Evolutionary conservation across 1,140 invertebrate species (phyloP), one percentile per base, ranked within the genome.

Genomic region (Lordiphosa mommai): DNA sequence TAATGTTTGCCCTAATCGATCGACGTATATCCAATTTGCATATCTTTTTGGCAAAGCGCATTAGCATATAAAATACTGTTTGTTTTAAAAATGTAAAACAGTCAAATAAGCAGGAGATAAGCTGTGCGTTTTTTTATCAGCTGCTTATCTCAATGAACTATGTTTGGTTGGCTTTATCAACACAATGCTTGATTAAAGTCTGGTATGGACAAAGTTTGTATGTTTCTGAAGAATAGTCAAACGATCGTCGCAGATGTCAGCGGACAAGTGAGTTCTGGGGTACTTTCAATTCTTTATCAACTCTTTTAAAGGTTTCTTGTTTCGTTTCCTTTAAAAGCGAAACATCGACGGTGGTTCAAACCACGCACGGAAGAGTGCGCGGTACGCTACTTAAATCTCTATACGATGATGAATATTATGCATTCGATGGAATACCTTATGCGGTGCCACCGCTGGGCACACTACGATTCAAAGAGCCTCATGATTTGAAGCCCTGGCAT

Each of bases 381-480:
- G 88, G 88, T 8, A 30, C 17, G 1, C 29, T 67, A 4, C 30
- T 57, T 0, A 58, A 53, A 7, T 51, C 71, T 0, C 34, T 73
- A 2, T 82, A 79, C n/a, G 88, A 79, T 7, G 65, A 72, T 7
- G 32, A 14, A 9, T 88, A 53, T 13, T 88, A 79, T 23, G 57
- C 37, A 2, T 88, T 88, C 7, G 82, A 85, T 53, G 85, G 85
- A 16, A 74, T 87, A 8, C 12, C 91, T 73, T 77, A 90, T 88
- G 59, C 93, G 0, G 79, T 91, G 43, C 92, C 93, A 4, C 94
- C 93, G 6, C 49, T 94, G 9, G 93, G 92, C 9, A 69, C 90
- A 0, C 73, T 94, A 2, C 91, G 94, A 58, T 95, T 95, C 72
- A 90, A 91, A 79, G 63, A 69, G 4, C 85, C 85, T 0, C 64